Conservation (phyloP, 2,797 vertebrate species). For the Labroides dimidiatus region DNA sequence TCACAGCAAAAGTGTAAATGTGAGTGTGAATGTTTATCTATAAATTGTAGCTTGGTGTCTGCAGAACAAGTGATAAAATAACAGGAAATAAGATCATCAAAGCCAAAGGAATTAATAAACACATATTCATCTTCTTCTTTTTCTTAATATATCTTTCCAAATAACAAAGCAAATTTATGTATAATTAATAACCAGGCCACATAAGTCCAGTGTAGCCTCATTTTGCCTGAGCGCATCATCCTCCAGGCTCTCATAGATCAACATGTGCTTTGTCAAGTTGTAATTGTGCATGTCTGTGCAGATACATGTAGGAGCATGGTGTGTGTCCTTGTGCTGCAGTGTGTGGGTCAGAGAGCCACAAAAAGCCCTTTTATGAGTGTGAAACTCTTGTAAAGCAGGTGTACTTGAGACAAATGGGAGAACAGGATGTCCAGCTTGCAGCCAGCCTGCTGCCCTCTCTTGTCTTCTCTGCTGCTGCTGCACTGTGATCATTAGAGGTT, state of each 20-base stretch:
- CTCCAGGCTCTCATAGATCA: slow-evolving; percentile 8
- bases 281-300: not conserved
- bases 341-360: slow-evolving; percentile 50
- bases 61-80: slow-evolving; percentile 50
- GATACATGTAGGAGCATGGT: not conserved
- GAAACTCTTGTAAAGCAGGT: slow-evolving; percentile 78
- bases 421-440: slow-evolving; percentile 45
- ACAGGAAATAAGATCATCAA: slow-evolving; percentile 32
- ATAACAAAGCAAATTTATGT: slow-evolving; percentile 7
- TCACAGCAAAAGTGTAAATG: no score
- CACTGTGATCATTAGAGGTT: slow-evolving; percentile 64
- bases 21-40: slow-evolving; percentile 56
- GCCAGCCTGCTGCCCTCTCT: slow-evolving; percentile 27
- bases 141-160: slow-evolving; percentile 24
- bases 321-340: slow-evolving; percentile 27
- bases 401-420: slow-evolving; percentile 70
- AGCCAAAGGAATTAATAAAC: slow-evolving; percentile 11
- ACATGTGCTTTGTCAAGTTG: not conserved
- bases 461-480: slow-evolving; percentile 18
- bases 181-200: slow-evolving; percentile 12
- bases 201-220: slow-evolving; percentile 4
- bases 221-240: not conserved
- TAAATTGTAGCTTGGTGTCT: slow-evolving; percentile 26
- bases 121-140: slow-evolving; percentile 2
- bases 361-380: slow-evolving; percentile 71